Conservation (phyloP, 2,888 invertebrate species). For the Drosophila testacea region DNA sequence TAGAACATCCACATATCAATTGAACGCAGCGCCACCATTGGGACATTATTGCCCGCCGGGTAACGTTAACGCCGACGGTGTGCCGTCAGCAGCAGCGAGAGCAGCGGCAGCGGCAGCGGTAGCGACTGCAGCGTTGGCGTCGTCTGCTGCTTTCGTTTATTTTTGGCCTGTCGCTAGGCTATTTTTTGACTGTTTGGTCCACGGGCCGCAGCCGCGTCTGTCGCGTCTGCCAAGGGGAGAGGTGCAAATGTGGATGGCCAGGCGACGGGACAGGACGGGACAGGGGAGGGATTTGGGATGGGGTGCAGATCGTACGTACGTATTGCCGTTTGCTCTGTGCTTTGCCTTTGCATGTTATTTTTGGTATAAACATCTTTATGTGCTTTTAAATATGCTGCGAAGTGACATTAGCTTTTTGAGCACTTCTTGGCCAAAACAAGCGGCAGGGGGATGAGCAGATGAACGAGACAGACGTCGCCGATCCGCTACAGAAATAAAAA, state of each 20-base stretch:
- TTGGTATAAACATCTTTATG: constrained; percentile 80
- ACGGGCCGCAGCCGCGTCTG: constrained; percentile 55
- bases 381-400: constrained; percentile 81
- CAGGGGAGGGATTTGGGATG: not conserved
- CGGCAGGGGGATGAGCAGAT: constrained; percentile 1
- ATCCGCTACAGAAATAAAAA: constrained; percentile 79
- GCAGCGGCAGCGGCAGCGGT: constrained; percentile 5
- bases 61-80: constrained; percentile 19
- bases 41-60: constrained; percentile 51
- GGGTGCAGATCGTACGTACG: constrained; percentile 28
- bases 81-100: constrained; percentile 6
- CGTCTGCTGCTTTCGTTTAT: constrained; percentile 67
- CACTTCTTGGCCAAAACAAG: constrained; percentile 34
- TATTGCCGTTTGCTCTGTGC: constrained; percentile 13
- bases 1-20: constrained; percentile 21
- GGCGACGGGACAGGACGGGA: not conserved
- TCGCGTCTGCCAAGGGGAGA: constrained; percentile 17
- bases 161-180: constrained; percentile 73
- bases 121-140: constrained; percentile 28
- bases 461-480: constrained; percentile 68
- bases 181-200: constrained; percentile 72
- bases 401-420: constrained; percentile 77
- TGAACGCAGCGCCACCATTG: constrained; percentile 65
- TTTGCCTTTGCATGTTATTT: constrained; percentile 66
- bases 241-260: constrained; percentile 14